Base-by-base conservation (phyloP, 2,113 vertebrate genomes). In the Speoplatyrhinus poulsoni region DNA sequence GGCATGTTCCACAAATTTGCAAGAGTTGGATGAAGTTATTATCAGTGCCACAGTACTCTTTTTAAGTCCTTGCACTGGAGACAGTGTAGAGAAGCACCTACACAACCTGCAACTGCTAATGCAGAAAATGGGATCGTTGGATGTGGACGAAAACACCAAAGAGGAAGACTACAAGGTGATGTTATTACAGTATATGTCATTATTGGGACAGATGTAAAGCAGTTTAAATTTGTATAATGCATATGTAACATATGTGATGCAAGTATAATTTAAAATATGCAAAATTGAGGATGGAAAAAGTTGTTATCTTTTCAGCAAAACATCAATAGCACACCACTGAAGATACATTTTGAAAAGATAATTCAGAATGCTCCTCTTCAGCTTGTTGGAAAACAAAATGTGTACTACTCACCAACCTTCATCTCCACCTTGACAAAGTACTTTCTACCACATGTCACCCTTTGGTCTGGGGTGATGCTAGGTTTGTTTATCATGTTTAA, bases 1-100 rank as follows among this genome's bases (percentile, higher is more conserved):
- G 26, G 57, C 57, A 32, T 32, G 26, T 33, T 59, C 12, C 13
- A 12, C 19, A 9, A 33, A 11, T n/a, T 26, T 59, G 12, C 19
- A 9, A 4, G 57, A 59, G 57, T 33, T 59, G 57, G 57, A 59
- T 12, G 57, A 59, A 0, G 9, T 33, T 6, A 3, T 59, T 33
- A 1, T 33, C 57, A 59, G 57, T 33, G 57, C 57, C n/a, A 59
- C 57, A 59, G 57, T 59, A 6, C 57, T 59, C 9, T 59, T 59
- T 36, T 59, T 10, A 12, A 59, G 57, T 59, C 57, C 57, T 13
- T 33, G 57, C 57, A 59, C 6, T 59, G 19, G 19, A 12, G 11
- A 12, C 12, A 33, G 32, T 12, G 19, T 59, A 2, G 19, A 11
- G 3, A 59, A 59, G 7, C 57, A 36, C 10, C 32, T 33, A 1